Evolutionary conservation across 2,797 vertebrate species (phyloP).

Genomic region (Euphonia xanthogaster): DNA sequence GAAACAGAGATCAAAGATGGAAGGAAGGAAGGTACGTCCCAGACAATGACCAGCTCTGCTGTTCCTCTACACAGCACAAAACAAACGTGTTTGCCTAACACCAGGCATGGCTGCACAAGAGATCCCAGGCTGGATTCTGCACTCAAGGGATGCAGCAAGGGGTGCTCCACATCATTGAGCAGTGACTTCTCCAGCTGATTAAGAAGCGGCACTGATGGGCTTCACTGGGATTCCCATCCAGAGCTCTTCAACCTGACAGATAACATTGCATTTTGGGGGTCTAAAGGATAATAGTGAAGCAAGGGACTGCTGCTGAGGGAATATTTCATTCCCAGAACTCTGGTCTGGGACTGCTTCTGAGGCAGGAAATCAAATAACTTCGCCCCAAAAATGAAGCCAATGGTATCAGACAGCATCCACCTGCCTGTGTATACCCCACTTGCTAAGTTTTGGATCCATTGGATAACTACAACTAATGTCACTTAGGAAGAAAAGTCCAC

Average conservation of each 20-base stretch:
- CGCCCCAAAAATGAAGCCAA: neutral
- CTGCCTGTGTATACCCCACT: neutral
- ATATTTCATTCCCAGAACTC: neutral
- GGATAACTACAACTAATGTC: neutral
- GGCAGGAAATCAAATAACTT: neutral
- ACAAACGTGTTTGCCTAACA: neutral
- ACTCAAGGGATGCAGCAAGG: slow-evolving; percentile 50
- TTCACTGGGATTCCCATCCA: slow-evolving; percentile 42
- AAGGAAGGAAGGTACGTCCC: neutral
- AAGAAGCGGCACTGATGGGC: slow-evolving; percentile 46
- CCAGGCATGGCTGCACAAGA: neutral
- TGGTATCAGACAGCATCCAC: neutral
- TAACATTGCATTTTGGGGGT: neutral
- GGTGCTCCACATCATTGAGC: slow-evolving; percentile 63
- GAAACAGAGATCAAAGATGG: neutral
- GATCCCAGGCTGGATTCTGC: slow-evolving; percentile 9
- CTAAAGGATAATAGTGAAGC: slow-evolving; percentile 30
- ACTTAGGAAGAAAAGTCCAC: neutral
- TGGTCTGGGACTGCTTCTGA: neutral
- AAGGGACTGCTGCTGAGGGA: neutral
- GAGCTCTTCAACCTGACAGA: slow-evolving; percentile 17
- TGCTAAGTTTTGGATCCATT: neutral
- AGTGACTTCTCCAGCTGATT: slow-evolving; percentile 55
- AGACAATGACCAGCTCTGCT: neutral
- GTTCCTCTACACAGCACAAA: neutral